phyloP scores from a whole-genome alignment of 2,113 vertebrate genomes.

The Myiagra hebetior region DNA sequence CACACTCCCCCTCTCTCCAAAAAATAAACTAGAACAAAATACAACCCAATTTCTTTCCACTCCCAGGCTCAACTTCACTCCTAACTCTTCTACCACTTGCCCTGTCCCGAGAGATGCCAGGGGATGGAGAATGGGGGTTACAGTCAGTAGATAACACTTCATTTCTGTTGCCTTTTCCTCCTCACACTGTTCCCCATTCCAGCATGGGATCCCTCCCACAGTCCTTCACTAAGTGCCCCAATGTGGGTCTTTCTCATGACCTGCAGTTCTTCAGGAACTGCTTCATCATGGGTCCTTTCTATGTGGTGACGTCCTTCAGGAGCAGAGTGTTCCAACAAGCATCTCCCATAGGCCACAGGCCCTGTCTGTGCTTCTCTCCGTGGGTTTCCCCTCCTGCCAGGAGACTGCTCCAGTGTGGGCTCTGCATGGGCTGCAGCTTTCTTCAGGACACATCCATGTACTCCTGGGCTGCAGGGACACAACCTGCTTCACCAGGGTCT shows the following conservation, averaged over 20 bases:
- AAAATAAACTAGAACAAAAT: not conserved
- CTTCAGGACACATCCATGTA: not conserved
- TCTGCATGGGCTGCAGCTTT: not conserved
- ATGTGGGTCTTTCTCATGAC: not conserved
- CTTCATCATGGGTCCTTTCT: not conserved
- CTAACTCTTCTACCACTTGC: not conserved
- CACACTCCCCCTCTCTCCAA: fast-evolving
- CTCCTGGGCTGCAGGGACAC: not conserved
- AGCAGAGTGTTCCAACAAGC: fast-evolving
- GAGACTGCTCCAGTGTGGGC: not conserved
- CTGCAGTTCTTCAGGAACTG: not conserved
- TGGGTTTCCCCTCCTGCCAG: not conserved
- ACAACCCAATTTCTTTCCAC: not conserved
- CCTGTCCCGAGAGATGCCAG: fast-evolving
- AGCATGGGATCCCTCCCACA: not conserved
- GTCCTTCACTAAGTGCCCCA: not conserved
- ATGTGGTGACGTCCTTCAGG: no score
- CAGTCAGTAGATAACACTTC: not conserved
- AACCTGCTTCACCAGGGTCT: not conserved
- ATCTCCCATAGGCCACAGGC: not conserved
- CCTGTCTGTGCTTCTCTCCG: not conserved
- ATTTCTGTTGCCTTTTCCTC: not conserved
- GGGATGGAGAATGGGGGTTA: not conserved
- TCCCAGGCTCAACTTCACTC: not conserved
- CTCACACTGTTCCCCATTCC: not conserved